phyloP scores from a whole-genome alignment of 2,797 vertebrate genomes.

The Molossus alvarezi region DNA sequence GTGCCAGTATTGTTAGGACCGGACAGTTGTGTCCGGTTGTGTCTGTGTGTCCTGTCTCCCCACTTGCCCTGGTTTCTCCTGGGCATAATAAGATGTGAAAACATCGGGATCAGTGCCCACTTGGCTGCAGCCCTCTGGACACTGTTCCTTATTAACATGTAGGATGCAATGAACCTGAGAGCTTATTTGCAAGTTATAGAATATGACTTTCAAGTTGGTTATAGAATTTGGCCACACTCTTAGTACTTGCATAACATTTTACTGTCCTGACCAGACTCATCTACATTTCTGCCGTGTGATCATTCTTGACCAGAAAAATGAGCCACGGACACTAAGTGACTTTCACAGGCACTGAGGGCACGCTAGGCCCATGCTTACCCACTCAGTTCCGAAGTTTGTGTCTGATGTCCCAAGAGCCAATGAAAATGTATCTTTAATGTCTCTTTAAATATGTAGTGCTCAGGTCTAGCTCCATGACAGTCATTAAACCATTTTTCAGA shows the following conservation, averaged over 20 bases:
- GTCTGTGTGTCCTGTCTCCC: not conserved
- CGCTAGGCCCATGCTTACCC: not conserved
- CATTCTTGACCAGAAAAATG: constrained; percentile 42
- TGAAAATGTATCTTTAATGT: constrained; percentile 7
- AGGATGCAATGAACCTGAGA: not conserved
- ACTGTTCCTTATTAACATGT: not conserved
- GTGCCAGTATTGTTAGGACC: not conserved
- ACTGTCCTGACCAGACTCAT: not conserved
- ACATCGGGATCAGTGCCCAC: not conserved
- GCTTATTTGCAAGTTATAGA: not conserved
- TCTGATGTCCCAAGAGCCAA: not conserved
- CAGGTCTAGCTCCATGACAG: not conserved
- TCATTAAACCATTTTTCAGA: constrained; percentile 69
- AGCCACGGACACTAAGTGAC: constrained; percentile 31
- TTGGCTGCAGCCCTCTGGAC: not conserved
- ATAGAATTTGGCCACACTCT: not conserved
- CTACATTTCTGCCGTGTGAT: not conserved
- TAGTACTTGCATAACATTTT: not conserved
- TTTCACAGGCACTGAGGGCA: not conserved
- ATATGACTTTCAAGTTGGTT: not conserved
- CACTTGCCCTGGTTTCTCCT: not conserved
- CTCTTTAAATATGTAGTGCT: not conserved
- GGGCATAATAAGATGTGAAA: not conserved
- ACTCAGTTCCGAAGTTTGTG: not conserved
- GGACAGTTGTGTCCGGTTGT: not conserved